phyloP scores from a whole-genome alignment of 2,113 vertebrate species.

The Poecile atricapillus region DNA sequence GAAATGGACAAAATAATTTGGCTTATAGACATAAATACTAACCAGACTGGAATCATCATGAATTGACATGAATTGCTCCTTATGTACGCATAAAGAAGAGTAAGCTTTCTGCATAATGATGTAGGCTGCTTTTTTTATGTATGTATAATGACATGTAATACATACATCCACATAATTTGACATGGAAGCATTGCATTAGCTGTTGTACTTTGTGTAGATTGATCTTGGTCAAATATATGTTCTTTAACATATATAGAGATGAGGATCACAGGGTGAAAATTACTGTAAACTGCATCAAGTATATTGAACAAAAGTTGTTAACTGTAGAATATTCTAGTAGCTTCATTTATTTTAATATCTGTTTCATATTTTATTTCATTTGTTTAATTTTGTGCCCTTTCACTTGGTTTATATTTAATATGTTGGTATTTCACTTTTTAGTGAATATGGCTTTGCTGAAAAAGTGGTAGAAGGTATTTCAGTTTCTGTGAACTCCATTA shows the following conservation, averaged over 20 bases:
- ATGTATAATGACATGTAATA: neutral
- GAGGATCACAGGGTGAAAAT: neutral
- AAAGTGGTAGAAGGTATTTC: constrained; percentile 98
- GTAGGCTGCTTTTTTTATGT: neutral
- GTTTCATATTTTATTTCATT: neutral
- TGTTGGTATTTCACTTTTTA: constrained; percentile 67
- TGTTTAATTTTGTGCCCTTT: neutral
- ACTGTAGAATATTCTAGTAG: neutral
- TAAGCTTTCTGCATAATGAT: neutral
- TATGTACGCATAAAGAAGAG: neutral
- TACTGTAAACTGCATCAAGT: neutral
- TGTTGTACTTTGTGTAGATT: neutral
- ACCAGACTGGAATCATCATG: neutral
- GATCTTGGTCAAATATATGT: neutral
- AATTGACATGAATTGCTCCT: neutral
- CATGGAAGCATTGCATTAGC: neutral
- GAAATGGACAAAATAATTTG: neutral
- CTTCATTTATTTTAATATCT: neutral
- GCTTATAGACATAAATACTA: neutral
- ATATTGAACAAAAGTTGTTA: neutral
- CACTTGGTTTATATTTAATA: neutral
- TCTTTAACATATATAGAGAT: neutral
- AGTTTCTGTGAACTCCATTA: constrained; percentile 94
- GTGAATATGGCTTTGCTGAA: constrained; percentile 98
- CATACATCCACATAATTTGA: neutral